Evolutionary conservation across 2,113 vertebrate genomes (phyloP), one percentile per base, ranked within the genome.

Genomic region (Condylura cristata): DNA sequence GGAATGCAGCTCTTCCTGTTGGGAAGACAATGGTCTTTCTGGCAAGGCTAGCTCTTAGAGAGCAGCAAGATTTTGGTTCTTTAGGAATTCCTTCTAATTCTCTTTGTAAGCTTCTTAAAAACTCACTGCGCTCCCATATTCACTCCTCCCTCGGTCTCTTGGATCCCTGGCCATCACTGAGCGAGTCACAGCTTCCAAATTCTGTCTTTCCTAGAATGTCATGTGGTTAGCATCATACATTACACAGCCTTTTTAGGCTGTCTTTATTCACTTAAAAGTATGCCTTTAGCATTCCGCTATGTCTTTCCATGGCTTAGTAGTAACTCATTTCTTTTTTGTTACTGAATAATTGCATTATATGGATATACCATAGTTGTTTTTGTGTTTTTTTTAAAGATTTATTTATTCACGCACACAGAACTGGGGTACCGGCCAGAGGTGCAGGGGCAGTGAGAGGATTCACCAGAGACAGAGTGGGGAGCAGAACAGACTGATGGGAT

Each of bases 1-100:
- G 92, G 63, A 91, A 91, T 34, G 53, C 32, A 68, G 78, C 56
- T 86, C 46, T 90, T 95, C 80, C 65, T 41, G 86, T 58, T 18
- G 32, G 75, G 78, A 80, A 66, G 75, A 90, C 83, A 37, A 1
- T 65, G 37, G 87, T 37, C 22, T 71, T 94, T 32, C 22, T 34
- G 70, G 79, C 56, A 90, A 86, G 76, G 32, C 26, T 32, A 4
- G 88, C 6, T 5, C 51, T 56, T 65, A 46, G 13, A 4, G 16
- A 56, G 46, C 48, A 78, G 32, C 61, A 60, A 63, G 65, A 81
- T 71, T 71, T n/a, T 17, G 32, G n/a, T 66, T 66, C 30, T n/a
- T 65, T 16, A 17, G 32, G n/a, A n/a, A n/a, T 66, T 70, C 66
- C 22, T 70, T 39, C 34, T 70, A 39, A 9, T 70, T 70, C 66